Conservation (phyloP, 2,113 vertebrate genomes). For the Thymallus thymallus region DNA sequence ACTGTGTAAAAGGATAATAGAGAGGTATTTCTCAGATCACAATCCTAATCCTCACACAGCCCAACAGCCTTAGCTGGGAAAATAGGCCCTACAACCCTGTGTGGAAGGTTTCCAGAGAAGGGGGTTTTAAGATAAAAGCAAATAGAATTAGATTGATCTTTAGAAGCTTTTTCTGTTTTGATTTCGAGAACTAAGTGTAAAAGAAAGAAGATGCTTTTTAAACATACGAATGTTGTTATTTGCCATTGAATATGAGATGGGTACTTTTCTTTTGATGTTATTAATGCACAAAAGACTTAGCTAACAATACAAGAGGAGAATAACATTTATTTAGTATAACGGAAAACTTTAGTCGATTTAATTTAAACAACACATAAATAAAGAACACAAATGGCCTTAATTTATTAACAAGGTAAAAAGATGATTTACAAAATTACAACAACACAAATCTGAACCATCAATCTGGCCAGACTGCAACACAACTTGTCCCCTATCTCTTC, state of each 20-base stretch:
- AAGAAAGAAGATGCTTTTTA: neutral
- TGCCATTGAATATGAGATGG: neutral
- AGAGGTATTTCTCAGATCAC: slow-evolving; percentile 61
- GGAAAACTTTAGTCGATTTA: neutral
- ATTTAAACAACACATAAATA: neutral
- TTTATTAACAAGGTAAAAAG: neutral
- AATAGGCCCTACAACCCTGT: slow-evolving; percentile 73
- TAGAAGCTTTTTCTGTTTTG: slow-evolving; percentile 7
- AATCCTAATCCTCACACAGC: slow-evolving; percentile 63
- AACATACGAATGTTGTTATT: neutral
- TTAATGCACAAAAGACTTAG: neutral
- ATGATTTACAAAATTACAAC: neutral
- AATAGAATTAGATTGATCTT: slow-evolving; percentile 13
- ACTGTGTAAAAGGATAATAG: slow-evolving; percentile 74
- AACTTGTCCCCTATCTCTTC: neutral
- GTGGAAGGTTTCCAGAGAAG: slow-evolving; percentile 58
- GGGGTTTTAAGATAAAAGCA: slow-evolving; percentile 31
- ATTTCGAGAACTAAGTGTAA: neutral
- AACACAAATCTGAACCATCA: neutral
- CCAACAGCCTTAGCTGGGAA: slow-evolving; percentile 62
- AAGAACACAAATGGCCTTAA: neutral
- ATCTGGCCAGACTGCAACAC: neutral
- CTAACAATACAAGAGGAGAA: neutral
- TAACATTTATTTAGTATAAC: neutral
- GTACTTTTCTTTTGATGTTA: neutral